phyloP scores from a whole-genome alignment of 1,140 invertebrate genomes.

The Drosophila sulfurigaster region DNA sequence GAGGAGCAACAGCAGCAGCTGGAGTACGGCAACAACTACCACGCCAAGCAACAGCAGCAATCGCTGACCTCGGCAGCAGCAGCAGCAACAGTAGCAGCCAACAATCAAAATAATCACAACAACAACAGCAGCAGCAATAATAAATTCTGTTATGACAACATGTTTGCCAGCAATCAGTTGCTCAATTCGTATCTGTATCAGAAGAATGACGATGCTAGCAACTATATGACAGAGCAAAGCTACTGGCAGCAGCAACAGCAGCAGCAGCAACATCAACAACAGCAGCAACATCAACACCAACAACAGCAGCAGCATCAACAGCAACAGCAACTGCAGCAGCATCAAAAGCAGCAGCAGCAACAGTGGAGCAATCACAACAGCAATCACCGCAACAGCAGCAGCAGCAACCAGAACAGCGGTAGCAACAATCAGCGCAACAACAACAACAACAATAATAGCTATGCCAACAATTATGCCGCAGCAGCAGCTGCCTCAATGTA shows the following conservation, averaged over 20 bases:
- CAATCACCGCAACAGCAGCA: conserved; percentile 55
- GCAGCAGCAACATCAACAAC: conserved; percentile 50
- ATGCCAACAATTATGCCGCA: conserved; percentile 71
- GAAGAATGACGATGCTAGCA: conserved; percentile 48
- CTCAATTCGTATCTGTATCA: conserved; percentile 74
- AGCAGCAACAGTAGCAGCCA: conserved; percentile 50
- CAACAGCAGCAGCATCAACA: conserved; percentile 33
- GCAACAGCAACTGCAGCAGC: conserved; percentile 43
- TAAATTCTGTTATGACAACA: conserved; percentile 74
- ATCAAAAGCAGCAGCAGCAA: conserved; percentile 52
- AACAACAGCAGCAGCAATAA: conserved; percentile 44
- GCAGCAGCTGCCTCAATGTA: conserved; percentile 75
- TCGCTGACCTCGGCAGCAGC: conserved; percentile 26
- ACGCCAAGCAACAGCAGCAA: conserved; percentile 46
- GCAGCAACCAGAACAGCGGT: conserved; percentile 38
- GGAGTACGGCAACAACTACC: conserved; percentile 46
- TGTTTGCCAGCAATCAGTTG: conserved; percentile 74
- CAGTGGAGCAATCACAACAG: conserved; percentile 29
- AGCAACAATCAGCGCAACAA: conserved; percentile 43
- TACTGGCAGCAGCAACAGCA: conserved; percentile 74
- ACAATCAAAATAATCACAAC: conserved; percentile 70
- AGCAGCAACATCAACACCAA: conserved; percentile 23
- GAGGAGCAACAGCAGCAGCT: conserved; percentile 55
- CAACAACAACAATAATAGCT: conserved; percentile 48
- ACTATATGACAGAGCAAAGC: conserved; percentile 65